Base-by-base conservation (phyloP, 2,888 invertebrate genomes). In the Caenorhabditis sp. region DNA sequence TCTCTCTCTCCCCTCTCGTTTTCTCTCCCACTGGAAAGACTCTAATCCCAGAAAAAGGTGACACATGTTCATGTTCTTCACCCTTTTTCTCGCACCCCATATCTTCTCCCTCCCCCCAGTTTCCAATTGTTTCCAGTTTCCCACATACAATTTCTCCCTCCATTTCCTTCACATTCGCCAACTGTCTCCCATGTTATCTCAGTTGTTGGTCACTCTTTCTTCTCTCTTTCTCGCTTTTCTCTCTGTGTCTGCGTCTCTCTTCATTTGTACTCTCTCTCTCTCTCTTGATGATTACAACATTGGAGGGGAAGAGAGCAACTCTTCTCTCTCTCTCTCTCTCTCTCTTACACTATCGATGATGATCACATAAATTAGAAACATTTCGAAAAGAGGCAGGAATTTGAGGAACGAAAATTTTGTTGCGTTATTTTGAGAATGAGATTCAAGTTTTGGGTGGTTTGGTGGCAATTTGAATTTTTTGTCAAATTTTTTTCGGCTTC, bases 291-390 rank as follows among this genome's bases (percentile, higher is more conserved):
- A 68, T 68, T 68, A 68, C 68, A 68, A 68, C 68, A 68, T 38
- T 61, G 24, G 49, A 49, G 19, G 19, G 5, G 8, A 38, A n/a
- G 44, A 49, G 64, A 64, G 64, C 47, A 64, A 49, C 28, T 19
- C 28, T 47, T 12, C 16, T 44, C 44, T 44, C 31, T 35, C 8
- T 24, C 8, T n/a, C n/a, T n/a, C n/a, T n/a, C n/a, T n/a, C n/a
- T n/a, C 26, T 26, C 54, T 26, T 41, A 41, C 38, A 61, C 51
- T n/a, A 49, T 49, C 54, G 19, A 16, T 68, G 68, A 68, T 68
- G 68, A 68, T 68, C 54, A 68, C 68, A 68, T 68, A 68, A 68
- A 68, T 68, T 68, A 68, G 68, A 68, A 54, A 38, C 68, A 68
- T 68, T 63, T 59, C 31, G 41, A 22, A 41, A 1, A 19, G n/a